Evolutionary conservation across 2,113 vertebrate genomes (phyloP).

Genomic region (Drymodes brunneopygia): DNA sequence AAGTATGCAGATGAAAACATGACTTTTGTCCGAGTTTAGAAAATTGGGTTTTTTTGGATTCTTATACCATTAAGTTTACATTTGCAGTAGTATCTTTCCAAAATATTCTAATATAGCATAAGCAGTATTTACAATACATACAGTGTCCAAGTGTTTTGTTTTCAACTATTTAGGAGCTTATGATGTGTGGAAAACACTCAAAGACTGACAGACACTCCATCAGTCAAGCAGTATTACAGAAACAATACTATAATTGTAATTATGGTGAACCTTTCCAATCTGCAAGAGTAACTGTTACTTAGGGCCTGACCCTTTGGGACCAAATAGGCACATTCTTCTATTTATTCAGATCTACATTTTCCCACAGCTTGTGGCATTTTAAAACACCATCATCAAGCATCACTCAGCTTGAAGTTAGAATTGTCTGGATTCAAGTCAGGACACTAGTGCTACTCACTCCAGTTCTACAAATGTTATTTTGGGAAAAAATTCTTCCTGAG

Average conservation of each 20-base stretch:
- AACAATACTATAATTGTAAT: background rate
- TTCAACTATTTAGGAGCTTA: background rate
- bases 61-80: background rate
- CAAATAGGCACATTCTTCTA: background rate
- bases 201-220: background rate
- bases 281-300: background rate
- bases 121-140: background rate
- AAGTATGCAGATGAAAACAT: background rate
- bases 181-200: background rate
- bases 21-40: background rate
- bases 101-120: background rate
- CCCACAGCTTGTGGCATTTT: background rate
- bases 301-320: background rate
- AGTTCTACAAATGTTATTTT: background rate
- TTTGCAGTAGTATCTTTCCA: background rate
- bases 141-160: background rate
- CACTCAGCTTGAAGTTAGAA: background rate
- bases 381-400: background rate
- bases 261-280: background rate
- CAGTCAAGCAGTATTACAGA: background rate
- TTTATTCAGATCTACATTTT: background rate
- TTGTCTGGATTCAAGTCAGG: background rate
- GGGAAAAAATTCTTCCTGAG: background rate
- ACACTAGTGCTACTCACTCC: background rate
- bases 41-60: rapidly evolving